Evolutionary conservation across 2,113 vertebrate genomes (phyloP).

Genomic region (Anas platyrhynchos): DNA sequence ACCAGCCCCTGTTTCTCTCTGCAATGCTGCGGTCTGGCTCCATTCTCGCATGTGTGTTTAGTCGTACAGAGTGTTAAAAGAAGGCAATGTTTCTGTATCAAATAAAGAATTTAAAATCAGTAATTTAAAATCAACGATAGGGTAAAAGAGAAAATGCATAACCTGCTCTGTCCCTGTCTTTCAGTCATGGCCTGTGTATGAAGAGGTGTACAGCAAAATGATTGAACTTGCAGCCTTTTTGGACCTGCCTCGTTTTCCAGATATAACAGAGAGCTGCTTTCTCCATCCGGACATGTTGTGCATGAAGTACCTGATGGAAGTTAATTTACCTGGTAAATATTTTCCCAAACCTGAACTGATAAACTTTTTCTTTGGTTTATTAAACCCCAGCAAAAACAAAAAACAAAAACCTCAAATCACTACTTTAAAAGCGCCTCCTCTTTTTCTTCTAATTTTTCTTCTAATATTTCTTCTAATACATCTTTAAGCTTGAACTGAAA

Average conservation of each 20-base stretch:
- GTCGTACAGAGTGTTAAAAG: neutral
- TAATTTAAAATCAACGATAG: neutral
- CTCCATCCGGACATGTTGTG: conserved; percentile 88
- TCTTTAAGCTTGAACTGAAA: neutral
- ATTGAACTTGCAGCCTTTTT: conserved; percentile 77
- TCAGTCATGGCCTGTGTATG: conserved; percentile 84
- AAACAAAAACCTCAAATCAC: neutral
- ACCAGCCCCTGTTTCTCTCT: accelerated
- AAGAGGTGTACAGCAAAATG: conserved; percentile 76
- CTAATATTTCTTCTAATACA: neutral
- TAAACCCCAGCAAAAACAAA: neutral
- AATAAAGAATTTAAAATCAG: neutral
- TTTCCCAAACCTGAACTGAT: neutral
- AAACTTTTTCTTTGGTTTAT: conserved; percentile 24
- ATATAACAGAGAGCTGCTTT: conserved; percentile 80
- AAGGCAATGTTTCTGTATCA: neutral
- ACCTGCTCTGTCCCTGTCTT: conserved; percentile 35
- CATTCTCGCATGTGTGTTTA: neutral
- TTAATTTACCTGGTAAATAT: conserved; percentile 90
- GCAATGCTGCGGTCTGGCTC: neutral
- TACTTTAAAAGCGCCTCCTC: neutral
- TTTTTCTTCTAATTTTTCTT: neutral
- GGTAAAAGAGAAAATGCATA: neutral
- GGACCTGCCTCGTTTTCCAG: conserved; percentile 87
- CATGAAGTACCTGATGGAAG: conserved; percentile 88